These are phyloP conservation scores for Eubasilissa regina DNA, from an alignment of 1,140 invertebrate genomes.

Conservation along the genomic window DNA sequence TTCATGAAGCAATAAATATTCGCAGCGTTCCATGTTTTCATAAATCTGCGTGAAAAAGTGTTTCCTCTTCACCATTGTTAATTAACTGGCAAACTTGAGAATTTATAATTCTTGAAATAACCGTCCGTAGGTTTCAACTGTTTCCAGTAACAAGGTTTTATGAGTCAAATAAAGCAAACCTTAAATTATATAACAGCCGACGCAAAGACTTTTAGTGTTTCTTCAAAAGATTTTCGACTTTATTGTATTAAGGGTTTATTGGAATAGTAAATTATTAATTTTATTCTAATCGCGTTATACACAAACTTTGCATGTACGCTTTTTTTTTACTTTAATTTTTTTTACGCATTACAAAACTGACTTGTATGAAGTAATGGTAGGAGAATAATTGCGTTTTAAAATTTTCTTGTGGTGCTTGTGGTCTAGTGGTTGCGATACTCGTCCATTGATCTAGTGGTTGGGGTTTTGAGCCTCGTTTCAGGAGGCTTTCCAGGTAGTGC, in stretches of 20 bases:
- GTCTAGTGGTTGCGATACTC: no score
- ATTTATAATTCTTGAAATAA: constrained; percentile 16
- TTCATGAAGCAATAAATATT: neutral
- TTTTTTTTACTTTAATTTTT: no score
- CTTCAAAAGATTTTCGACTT: constrained; percentile 4
- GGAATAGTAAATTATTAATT: neutral
- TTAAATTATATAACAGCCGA: neutral
- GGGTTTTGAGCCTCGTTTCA: no score
- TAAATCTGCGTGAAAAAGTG: constrained; percentile 10
- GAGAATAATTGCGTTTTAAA: no score
- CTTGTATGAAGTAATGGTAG: no score
- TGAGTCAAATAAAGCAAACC: constrained; percentile 24
- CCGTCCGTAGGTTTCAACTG: neutral
- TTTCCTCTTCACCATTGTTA: constrained; percentile 30
- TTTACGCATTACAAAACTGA: no score
- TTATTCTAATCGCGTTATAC: constrained; percentile 6
- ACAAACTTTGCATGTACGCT: neutral
- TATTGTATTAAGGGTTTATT: constrained; percentile 15
- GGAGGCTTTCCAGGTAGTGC: no score
- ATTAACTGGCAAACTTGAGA: constrained; percentile 24
- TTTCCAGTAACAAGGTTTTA: constrained; percentile 6
- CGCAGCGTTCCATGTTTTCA: constrained; percentile 9
- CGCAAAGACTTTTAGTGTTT: neutral
- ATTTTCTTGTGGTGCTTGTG: no score
- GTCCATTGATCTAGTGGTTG: no score